phyloP scores from a whole-genome alignment of 2,113 vertebrate species.

The Cygnus atratus region DNA sequence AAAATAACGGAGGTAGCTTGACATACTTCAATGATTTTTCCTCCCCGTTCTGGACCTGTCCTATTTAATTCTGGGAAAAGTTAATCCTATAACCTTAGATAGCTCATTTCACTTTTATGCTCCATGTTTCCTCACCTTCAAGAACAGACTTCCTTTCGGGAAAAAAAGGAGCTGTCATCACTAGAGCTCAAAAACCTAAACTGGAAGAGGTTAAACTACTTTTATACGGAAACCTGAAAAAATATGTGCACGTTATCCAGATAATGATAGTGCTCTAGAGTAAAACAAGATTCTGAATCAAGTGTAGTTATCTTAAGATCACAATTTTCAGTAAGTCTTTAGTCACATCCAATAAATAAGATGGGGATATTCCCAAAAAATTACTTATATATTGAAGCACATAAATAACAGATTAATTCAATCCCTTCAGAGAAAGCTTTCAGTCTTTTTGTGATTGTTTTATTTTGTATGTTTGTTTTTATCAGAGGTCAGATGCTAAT shows the following conservation, averaged over 20 bases:
- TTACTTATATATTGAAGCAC: neutral
- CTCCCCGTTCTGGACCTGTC: neutral
- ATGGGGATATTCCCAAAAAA: neutral
- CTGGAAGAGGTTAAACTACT: neutral
- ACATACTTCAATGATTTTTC: neutral
- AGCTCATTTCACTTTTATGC: accelerated
- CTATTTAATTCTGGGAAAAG: neutral
- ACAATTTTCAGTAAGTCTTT: neutral
- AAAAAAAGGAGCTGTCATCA: neutral
- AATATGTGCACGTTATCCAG: neutral
- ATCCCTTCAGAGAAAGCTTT: neutral
- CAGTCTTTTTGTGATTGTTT: neutral
- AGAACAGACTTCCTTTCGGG: neutral
- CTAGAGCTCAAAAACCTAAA: neutral
- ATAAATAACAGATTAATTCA: neutral
- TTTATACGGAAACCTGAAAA: neutral
- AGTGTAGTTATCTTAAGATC: neutral
- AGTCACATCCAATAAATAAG: neutral
- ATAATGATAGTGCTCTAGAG: neutral
- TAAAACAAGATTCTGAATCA: neutral
- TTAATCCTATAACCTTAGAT: neutral
- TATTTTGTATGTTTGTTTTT: neutral
- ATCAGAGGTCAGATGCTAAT: neutral
- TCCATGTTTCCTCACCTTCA: neutral
- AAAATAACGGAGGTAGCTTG: neutral